Percentiles rank a stretch among this genome's conserved stretches.
Conservation (phyloP, 2,113 vertebrate species). For the Ptilonorhynchus violaceus region DNA sequence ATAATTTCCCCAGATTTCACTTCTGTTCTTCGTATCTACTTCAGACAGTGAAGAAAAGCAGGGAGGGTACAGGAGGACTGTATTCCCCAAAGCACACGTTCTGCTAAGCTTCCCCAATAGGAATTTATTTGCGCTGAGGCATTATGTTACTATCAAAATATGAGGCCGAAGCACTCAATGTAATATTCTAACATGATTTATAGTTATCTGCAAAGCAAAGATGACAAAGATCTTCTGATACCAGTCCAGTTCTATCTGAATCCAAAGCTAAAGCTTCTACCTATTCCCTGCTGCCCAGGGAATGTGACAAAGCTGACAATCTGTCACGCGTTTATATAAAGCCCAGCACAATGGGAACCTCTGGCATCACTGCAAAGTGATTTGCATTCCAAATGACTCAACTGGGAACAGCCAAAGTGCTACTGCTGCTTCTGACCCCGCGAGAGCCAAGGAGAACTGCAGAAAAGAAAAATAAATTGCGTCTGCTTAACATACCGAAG, state of each 20-base stretch:
- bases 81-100: background rate
- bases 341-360: slow-evolving; percentile 46
- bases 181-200: background rate
- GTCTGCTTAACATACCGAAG: slow-evolving; percentile 12
- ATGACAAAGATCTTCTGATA: background rate
- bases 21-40: background rate
- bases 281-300: background rate
- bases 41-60: background rate
- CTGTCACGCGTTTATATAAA: slow-evolving; percentile 23
- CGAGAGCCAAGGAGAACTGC: slow-evolving; percentile 43
- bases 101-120: background rate
- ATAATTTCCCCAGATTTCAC: background rate
- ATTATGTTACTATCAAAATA: background rate
- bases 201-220: background rate
- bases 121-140: background rate
- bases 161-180: background rate
- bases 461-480: slow-evolving; percentile 26
- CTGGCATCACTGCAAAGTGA: slow-evolving; percentile 42
- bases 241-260: background rate
- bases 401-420: slow-evolving; percentile 41
- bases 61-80: background rate
- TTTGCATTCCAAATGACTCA: slow-evolving; percentile 55
- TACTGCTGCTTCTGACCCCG: slow-evolving; percentile 54
- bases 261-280: background rate
- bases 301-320: slow-evolving; percentile 37